phyloP scores from a whole-genome alignment of 2,113 vertebrate species.

The Rattus norvegicus region GRCr8 NC_086024.1:17982501-17983000 shows the following conservation, averaged over 20 bases:
- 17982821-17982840: neutral
- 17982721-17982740: neutral
- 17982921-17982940: no score
- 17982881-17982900: neutral
- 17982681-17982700: neutral
- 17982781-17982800: no score
- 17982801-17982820: neutral
- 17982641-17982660: neutral
- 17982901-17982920: no score
- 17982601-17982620: neutral
- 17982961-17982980: no score
- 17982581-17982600: neutral
- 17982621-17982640: constrained; percentile 5
- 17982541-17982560: neutral
- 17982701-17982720: neutral
- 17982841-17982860: neutral
- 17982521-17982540: neutral
- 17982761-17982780: neutral
- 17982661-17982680: neutral
- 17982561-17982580: neutral
- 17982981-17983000: no score
- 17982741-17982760: neutral
- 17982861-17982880: no score
- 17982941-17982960: no score
- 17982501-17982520: neutral